Conservation (phyloP, 2,888 invertebrate genomes). For the Apodemia mormo region DNA sequence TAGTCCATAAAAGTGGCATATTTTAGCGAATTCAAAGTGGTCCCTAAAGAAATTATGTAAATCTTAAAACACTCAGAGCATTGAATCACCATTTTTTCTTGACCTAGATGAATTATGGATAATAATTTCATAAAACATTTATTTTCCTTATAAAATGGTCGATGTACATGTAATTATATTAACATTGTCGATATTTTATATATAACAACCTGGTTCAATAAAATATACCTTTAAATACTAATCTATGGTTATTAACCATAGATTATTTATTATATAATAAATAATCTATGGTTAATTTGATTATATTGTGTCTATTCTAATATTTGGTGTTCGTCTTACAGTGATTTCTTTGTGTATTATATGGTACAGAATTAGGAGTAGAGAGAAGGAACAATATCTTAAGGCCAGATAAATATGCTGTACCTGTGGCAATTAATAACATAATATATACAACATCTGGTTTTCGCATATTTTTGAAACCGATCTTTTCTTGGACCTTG, state of each 20-base stretch:
- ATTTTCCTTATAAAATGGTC: neutral
- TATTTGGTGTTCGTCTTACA: slow-evolving; percentile 22
- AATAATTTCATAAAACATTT: slow-evolving; percentile 8
- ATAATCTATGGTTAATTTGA: slow-evolving; percentile 10
- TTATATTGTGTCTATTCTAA: slow-evolving; percentile 12
- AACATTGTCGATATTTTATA: neutral
- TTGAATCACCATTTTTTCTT: slow-evolving; percentile 15
- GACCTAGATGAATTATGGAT: slow-evolving; percentile 5
- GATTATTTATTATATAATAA: no score
- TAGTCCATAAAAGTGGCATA: neutral
- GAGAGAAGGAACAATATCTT: neutral
- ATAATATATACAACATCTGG: no score
- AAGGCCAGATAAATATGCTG: no score
- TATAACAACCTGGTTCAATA: neutral
- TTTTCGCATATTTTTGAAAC: no score
- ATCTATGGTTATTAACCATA: neutral
- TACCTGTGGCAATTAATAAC: no score
- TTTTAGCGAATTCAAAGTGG: neutral
- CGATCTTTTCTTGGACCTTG: no score
- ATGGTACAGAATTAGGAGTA: slow-evolving; percentile 5
- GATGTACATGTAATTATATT: slow-evolving; percentile 1
- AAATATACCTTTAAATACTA: neutral
- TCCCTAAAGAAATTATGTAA: slow-evolving; percentile 14
- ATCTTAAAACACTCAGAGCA: neutral
- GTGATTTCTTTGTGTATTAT: slow-evolving; percentile 17